Evolutionary conservation across 2,797 vertebrate species (phyloP).

Genomic region (Cephalopachus bancanus): DNA sequence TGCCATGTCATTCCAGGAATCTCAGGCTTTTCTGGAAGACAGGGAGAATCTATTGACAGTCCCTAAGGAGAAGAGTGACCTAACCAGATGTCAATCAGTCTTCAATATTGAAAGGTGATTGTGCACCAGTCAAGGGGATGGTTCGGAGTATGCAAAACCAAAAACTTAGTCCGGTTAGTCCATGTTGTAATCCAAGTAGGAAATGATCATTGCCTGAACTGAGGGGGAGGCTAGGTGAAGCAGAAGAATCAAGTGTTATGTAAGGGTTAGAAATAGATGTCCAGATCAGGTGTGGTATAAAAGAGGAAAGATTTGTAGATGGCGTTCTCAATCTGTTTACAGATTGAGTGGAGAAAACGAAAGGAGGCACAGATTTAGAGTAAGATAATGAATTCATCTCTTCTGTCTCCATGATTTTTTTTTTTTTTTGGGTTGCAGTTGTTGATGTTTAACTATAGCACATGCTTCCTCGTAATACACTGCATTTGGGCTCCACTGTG

Average conservation of each 20-base stretch:
- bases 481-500: neutral
- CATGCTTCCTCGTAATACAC: accelerated
- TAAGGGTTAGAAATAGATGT: neutral
- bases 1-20: neutral
- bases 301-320: neutral
- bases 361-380: neutral
- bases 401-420: neutral
- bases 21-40: neutral
- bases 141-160: neutral
- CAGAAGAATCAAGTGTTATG: neutral
- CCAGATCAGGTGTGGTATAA: neutral
- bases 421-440: neutral
- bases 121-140: accelerated
- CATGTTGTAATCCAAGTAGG: neutral
- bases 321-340: neutral
- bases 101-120: no score
- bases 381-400: neutral
- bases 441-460: neutral
- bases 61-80: neutral
- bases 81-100: accelerated
- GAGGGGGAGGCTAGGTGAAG: accelerated
- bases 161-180: neutral
- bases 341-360: neutral
- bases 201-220: neutral
- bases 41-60: neutral